These are phyloP conservation scores for Micromussa lordhowensis DNA, from an alignment of 92 coral and sea anemone species.

Conservation along the genomic window DNA sequence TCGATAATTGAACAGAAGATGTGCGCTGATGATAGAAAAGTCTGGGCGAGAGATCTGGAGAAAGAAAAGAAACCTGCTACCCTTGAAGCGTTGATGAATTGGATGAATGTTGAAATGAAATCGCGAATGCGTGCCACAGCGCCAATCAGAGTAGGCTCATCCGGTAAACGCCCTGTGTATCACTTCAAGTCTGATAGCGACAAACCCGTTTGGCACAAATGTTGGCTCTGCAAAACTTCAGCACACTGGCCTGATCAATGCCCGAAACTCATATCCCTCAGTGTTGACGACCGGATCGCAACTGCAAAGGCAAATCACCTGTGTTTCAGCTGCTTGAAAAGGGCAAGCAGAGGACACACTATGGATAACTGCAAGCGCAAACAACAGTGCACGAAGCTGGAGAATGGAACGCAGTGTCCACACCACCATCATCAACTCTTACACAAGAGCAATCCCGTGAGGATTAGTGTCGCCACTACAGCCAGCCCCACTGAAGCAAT, in stretches of 20 bases:
- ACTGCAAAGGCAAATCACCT: no score
- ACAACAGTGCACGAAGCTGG: no score
- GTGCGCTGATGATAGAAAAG: slow-evolving; percentile 62
- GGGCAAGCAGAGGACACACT: no score
- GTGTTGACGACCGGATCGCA: no score
- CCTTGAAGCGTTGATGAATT: slow-evolving; percentile 47
- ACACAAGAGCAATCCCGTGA: no score
- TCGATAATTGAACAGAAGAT: slow-evolving; percentile 53
- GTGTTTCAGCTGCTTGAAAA: no score
- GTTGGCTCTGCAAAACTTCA: slow-evolving; percentile 70
- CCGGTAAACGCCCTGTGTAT: slow-evolving; percentile 20
- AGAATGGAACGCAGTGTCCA: no score
- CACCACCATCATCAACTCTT: no score
- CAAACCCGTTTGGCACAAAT: slow-evolving; percentile 41
- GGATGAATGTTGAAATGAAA: slow-evolving; percentile 72
- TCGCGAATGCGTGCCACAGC: slow-evolving; percentile 76
- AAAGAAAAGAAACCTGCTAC: slow-evolving; percentile 55
- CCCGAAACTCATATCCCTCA: no score
- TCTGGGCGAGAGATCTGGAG: slow-evolving; percentile 69
- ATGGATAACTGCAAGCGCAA: no score
- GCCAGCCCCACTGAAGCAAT: no score
- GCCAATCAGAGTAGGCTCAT: slow-evolving; percentile 48
- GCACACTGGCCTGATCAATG: slow-evolving; percentile 82
- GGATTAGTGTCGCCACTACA: no score
- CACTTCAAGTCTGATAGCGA: slow-evolving; percentile 24